Conservation (phyloP, 2,797 vertebrate species). For the Echiichthys vipera region DNA sequence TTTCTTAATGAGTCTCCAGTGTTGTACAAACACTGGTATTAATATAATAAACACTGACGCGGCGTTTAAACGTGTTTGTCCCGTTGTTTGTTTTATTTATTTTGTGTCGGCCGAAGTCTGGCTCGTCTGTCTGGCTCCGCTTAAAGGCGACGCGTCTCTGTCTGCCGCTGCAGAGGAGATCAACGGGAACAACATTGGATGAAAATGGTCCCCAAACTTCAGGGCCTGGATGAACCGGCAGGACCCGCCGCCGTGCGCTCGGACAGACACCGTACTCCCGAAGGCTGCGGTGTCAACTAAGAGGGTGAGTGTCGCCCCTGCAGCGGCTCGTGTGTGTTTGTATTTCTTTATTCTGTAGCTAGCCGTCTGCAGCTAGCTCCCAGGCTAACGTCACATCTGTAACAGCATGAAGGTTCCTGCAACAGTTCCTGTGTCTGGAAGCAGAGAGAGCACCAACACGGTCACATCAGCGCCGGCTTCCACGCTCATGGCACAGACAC, state of each 20-base stretch:
- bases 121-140: slow-evolving; percentile 76
- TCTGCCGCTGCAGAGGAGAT: slow-evolving; percentile 57
- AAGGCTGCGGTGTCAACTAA: slow-evolving; percentile 45
- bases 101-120: slow-evolving; percentile 82
- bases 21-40: neutral
- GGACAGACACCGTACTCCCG: neutral
- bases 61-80: neutral
- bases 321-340: neutral
- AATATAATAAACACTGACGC: rapidly evolving
- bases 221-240: slow-evolving; percentile 27
- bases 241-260: slow-evolving; percentile 31
- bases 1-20: neutral
- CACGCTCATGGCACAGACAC: neutral
- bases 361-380: slow-evolving; percentile 53
- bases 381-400: slow-evolving; percentile 73
- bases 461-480: rapidly evolving
- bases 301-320: slow-evolving; percentile 55
- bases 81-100: slow-evolving; percentile 23
- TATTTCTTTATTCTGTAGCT: neutral
- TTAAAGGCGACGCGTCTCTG: slow-evolving; percentile 80
- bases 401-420: neutral
- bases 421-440: neutral
- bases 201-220: slow-evolving; percentile 57
- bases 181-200: slow-evolving; percentile 18
- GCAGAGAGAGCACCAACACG: neutral